Percentiles rank a stretch among this genome's conserved stretches.
Evolutionary conservation across 2,113 vertebrate species (phyloP).

Genomic region (Dolichallabes microphthalmus): DNA sequence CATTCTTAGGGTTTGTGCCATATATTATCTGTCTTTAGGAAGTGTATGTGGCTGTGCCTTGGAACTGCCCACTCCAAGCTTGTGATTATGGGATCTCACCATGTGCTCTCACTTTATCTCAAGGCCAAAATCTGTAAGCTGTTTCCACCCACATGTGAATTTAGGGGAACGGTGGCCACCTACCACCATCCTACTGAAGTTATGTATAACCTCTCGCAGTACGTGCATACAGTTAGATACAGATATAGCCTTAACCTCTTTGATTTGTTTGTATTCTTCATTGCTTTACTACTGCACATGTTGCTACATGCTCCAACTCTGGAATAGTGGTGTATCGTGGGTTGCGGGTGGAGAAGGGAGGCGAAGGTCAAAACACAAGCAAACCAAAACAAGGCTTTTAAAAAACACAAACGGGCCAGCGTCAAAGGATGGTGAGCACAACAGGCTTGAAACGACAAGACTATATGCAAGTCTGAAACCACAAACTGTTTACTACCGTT

Average conservation of each 20-base stretch:
- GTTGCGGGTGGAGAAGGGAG: background rate
- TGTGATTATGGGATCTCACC: conserved; percentile 16
- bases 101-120: conserved; percentile 40
- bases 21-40: conserved; percentile 2
- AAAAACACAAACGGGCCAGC: background rate
- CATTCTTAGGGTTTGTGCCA: conserved; percentile 11
- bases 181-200: background rate
- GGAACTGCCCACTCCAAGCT: background rate
- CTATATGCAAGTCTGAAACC: background rate
- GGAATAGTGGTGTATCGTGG: background rate
- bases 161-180: background rate
- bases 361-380: background rate
- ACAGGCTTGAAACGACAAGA: background rate
- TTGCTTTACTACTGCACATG: background rate
- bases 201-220: background rate
- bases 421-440: background rate
- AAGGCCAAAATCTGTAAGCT: background rate
- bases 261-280: background rate
- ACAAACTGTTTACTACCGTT: background rate
- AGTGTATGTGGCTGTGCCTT: conserved; percentile 20
- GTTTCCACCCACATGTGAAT: conserved; percentile 17
- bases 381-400: background rate
- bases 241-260: background rate
- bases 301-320: background rate
- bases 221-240: background rate